These are phyloP conservation scores for Oriolus oriolus DNA, from an alignment of 2,113 vertebrate genomes.

Conservation along the genomic window DNA sequence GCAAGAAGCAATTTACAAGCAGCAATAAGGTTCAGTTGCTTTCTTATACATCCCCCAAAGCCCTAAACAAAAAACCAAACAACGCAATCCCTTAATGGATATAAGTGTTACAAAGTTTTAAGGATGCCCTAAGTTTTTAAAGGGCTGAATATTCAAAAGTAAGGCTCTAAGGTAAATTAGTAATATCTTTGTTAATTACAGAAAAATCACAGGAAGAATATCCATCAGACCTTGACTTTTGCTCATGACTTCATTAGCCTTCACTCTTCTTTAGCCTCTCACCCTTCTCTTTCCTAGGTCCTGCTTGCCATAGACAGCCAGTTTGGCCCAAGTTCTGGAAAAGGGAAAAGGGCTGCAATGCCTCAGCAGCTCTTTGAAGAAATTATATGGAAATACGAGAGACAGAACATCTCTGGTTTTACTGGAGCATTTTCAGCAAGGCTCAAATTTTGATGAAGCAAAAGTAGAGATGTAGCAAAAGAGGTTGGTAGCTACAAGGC, in stretches of 20 bases:
- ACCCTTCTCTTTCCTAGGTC: background rate
- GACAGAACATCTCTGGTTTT: background rate
- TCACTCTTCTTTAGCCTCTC: background rate
- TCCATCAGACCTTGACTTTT: background rate
- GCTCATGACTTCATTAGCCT: background rate
- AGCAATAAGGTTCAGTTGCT: background rate
- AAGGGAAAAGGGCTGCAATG: background rate
- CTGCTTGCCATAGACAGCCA: background rate
- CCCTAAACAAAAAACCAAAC: background rate
- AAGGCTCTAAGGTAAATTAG: conserved; percentile 18
- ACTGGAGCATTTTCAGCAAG: background rate
- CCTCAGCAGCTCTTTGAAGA: background rate
- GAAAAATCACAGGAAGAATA: background rate
- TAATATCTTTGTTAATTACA: background rate
- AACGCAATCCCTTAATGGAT: background rate
- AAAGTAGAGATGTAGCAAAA: background rate
- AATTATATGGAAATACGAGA: background rate
- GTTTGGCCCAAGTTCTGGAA: background rate
- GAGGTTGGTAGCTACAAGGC: background rate
- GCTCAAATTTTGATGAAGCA: background rate
- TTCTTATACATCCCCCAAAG: background rate
- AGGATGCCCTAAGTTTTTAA: background rate
- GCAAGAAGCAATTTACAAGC: background rate
- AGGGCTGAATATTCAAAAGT: background rate
- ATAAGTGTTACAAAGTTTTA: background rate